Percentiles rank a stretch among this genome's conserved stretches.
phyloP scores from a whole-genome alignment of 2,797 vertebrate species.

The Phaenicophaeus curvirostris region DNA sequence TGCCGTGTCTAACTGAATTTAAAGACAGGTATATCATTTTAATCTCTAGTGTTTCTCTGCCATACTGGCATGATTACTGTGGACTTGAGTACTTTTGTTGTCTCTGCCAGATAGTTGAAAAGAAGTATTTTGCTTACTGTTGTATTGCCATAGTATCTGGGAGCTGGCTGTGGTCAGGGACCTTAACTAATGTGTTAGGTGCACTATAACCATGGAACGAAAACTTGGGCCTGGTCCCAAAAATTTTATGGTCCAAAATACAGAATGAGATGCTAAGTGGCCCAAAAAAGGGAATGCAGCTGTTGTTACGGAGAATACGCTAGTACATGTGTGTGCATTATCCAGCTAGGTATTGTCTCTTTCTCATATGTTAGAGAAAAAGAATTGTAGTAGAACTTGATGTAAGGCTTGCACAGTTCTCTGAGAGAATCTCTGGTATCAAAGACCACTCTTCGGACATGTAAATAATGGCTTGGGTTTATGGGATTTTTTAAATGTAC shows the following conservation, averaged over 20 bases:
- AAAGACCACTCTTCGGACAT: neutral
- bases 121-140: neutral
- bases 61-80: rapidly evolving
- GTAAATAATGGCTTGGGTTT: neutral
- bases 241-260: neutral
- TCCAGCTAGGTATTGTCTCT: neutral
- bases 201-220: neutral
- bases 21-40: neutral
- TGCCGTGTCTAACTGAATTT: neutral
- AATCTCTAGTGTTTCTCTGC: neutral
- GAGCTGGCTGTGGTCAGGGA: neutral
- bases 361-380: neutral
- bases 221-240: neutral
- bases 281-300: neutral
- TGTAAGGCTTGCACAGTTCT: neutral
- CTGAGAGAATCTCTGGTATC: neutral
- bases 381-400: neutral
- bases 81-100: neutral
- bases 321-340: neutral
- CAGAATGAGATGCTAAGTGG: neutral
- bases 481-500: neutral
- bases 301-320: neutral
- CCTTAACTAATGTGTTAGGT: neutral
- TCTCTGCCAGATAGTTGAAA: neutral
- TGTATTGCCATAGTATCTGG: neutral